Percentiles rank a stretch among this genome's conserved stretches.
Evolutionary conservation across 2,797 vertebrate genomes (phyloP).

Genomic region (Ciconia nigra): DNA sequence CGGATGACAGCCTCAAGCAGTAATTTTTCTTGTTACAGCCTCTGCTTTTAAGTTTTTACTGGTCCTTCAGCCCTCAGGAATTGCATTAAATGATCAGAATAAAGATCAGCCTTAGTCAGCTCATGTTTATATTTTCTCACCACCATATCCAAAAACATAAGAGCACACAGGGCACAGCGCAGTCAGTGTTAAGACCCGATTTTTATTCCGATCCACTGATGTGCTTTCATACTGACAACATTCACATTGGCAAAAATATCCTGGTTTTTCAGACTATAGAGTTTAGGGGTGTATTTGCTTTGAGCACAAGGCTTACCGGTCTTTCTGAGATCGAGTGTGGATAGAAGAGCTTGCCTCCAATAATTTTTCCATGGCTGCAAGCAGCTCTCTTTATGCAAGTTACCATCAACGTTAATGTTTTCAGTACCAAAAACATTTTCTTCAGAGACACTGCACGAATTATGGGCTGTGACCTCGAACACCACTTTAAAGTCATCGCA

Average conservation of each 20-base stretch:
- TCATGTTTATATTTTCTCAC: neutral
- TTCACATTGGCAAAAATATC: neutral
- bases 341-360: neutral
- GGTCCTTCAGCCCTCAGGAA: neutral
- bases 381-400: neutral
- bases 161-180: neutral
- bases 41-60: neutral
- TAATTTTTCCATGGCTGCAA: neutral
- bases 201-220: neutral
- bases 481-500: neutral
- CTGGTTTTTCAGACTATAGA: neutral
- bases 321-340: fast-evolving
- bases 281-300: neutral
- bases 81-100: neutral
- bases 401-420: neutral
- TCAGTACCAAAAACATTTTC: neutral
- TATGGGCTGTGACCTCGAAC: neutral
- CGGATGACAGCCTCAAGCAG: neutral
- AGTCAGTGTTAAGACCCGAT: neutral
- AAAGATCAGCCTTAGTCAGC: neutral
- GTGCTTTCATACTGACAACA: neutral
- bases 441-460: neutral
- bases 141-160: neutral
- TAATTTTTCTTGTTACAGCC: neutral
- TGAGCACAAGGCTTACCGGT: neutral